A percentile compares a stretch with the other conserved stretches of the same genome.
Conservation (phyloP, 2,113 vertebrate genomes). For the Elephantulus edwardii region DNA sequence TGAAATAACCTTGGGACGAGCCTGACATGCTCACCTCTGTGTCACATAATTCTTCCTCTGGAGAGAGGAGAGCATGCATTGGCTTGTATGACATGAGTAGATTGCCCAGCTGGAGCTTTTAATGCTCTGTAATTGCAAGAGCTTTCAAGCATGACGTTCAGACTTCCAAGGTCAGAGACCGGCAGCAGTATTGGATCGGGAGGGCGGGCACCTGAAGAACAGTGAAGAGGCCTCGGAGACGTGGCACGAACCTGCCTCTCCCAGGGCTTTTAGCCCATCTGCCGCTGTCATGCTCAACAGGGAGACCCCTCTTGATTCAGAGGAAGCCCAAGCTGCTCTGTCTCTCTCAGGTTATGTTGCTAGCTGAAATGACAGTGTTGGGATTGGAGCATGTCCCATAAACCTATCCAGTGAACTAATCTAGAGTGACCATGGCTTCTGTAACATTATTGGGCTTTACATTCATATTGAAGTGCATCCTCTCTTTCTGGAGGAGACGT, state of each 20-base stretch:
- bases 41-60: not conserved
- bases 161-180: not conserved
- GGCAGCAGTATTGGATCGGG: not conserved
- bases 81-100: not conserved
- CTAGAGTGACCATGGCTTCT: not conserved
- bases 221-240: not conserved
- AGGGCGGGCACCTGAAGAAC: not conserved
- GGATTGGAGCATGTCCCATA: not conserved
- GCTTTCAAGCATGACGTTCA: not conserved
- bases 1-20: not conserved
- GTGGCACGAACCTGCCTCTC: not conserved
- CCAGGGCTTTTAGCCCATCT: not conserved
- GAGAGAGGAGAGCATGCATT: not conserved
- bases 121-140: not conserved
- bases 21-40: not conserved
- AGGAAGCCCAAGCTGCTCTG: not conserved
- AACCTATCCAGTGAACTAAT: not conserved
- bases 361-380: not conserved
- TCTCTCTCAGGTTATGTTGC: not conserved
- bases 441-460: fast-evolving
- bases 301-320: not conserved
- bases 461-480: not conserved
- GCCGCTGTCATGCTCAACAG: too few species aligned
- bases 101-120: not conserved
- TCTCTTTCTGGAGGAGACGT: too few species aligned